Evolutionary conservation across 2,113 vertebrate species (phyloP).

Genomic region (Chionis minor): DNA sequence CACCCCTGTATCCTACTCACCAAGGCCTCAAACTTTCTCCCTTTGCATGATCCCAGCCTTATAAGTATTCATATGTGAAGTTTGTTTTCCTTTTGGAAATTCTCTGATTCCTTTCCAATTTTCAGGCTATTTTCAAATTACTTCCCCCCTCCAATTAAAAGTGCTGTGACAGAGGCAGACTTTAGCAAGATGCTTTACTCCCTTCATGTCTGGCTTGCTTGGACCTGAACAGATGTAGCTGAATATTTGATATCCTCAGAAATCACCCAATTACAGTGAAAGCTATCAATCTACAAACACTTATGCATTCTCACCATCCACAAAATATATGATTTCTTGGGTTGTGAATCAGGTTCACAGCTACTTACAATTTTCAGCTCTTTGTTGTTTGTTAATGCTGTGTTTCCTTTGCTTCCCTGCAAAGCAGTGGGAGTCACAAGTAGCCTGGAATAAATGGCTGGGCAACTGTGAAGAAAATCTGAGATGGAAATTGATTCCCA

Average conservation of each 20-base stretch:
- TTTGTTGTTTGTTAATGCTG: not conserved
- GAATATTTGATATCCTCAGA: not conserved
- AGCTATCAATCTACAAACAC: not conserved
- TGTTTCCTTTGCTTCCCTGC: not conserved
- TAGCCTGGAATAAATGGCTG: not conserved
- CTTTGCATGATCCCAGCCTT: not conserved
- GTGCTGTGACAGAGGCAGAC: not conserved
- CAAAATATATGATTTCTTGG: not conserved
- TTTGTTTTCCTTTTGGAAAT: not conserved
- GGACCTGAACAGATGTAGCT: not conserved
- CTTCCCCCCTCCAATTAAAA: not conserved
- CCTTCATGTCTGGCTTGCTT: not conserved
- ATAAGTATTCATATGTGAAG: not conserved
- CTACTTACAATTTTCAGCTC: not conserved
- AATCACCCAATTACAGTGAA: not conserved
- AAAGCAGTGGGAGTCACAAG: not conserved
- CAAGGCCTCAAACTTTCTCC: not conserved
- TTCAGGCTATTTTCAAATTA: not conserved
- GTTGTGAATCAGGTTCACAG: not conserved
- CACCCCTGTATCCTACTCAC: not conserved
- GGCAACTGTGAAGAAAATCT: not conserved
- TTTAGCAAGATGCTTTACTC: not conserved
- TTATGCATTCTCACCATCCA: not conserved
- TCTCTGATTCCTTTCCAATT: not conserved
- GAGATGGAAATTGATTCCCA: not conserved